Conservation (phyloP, 2,113 vertebrate genomes). For the Amblyornis subalaris region DNA sequence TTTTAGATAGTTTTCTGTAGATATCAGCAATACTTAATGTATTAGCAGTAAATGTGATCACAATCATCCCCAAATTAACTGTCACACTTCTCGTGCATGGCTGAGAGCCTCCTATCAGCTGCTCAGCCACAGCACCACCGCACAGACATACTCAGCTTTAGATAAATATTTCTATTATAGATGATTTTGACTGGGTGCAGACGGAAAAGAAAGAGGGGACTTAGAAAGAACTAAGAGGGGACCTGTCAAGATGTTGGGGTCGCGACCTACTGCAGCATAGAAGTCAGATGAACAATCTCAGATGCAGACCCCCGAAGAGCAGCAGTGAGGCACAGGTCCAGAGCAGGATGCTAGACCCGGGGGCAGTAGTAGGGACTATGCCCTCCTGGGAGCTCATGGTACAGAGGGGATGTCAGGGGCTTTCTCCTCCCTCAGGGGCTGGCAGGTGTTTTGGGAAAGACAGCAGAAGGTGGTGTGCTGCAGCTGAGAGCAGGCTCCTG, state of each 20-base stretch:
- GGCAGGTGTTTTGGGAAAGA: background rate
- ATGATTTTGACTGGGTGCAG: fast-evolving
- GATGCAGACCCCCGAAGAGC: fast-evolving
- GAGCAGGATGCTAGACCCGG: fast-evolving
- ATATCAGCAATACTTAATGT: background rate
- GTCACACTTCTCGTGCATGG: background rate
- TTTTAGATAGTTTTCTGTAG: background rate
- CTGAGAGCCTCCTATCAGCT: background rate
- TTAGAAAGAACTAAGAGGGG: too few relatives aligned
- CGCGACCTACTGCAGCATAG: fast-evolving
- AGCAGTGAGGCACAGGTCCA: background rate
- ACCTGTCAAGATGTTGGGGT: background rate
- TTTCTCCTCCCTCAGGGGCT: background rate
- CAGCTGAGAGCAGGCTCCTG: background rate
- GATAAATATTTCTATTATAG: background rate
- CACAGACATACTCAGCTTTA: fast-evolving
- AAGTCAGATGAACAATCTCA: background rate
- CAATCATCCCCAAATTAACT: background rate
- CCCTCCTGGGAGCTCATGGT: fast-evolving
- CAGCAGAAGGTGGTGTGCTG: background rate
- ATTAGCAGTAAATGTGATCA: background rate
- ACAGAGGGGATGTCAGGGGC: fast-evolving
- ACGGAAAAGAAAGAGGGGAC: background rate
- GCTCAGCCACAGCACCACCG: background rate
- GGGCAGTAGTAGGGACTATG: fast-evolving